These are phyloP conservation scores for Silurus meridionalis DNA, from an alignment of 2,113 vertebrate species.

Conservation along the genomic window DNA sequence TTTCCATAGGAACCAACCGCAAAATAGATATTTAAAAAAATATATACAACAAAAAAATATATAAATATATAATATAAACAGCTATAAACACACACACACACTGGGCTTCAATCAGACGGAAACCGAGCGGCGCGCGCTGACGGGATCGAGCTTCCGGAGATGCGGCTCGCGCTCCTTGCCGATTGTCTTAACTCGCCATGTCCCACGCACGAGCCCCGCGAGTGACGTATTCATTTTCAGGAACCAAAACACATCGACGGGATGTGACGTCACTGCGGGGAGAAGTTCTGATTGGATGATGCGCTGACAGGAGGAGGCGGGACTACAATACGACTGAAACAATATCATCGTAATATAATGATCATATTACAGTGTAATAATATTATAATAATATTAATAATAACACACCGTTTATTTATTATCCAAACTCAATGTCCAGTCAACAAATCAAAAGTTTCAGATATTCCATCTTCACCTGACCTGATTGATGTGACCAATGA, in stretches of 20 bases:
- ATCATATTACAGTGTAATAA: too few relatives aligned
- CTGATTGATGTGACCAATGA: background rate
- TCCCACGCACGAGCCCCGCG: background rate
- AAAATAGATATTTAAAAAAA: background rate
- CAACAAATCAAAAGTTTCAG: background rate
- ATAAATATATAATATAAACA: background rate
- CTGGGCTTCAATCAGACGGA: background rate
- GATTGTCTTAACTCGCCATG: slow-evolving; percentile 29
- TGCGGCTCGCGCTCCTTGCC: background rate
- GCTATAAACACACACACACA: background rate
- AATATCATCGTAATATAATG: too few relatives aligned
- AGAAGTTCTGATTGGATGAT: slow-evolving; percentile 1
- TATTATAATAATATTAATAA: too few relatives aligned
- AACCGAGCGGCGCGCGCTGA: background rate
- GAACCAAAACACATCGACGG: slow-evolving; percentile 23
- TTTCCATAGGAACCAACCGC: slow-evolving; percentile 50
- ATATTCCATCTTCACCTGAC: too few relatives aligned
- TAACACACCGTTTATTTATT: too few relatives aligned
- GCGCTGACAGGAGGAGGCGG: background rate
- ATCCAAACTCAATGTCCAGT: too few relatives aligned
- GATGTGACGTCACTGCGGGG: slow-evolving; percentile 10
- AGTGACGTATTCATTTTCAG: background rate
- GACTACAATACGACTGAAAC: too few relatives aligned
- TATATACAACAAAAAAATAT: background rate
- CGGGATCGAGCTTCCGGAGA: background rate